A percentile compares a stretch with the other conserved stretches of the same genome.
These are phyloP conservation scores for Crotalus tigris DNA, from an alignment of 2,113 vertebrate species.

Conservation along the genomic window DNA sequence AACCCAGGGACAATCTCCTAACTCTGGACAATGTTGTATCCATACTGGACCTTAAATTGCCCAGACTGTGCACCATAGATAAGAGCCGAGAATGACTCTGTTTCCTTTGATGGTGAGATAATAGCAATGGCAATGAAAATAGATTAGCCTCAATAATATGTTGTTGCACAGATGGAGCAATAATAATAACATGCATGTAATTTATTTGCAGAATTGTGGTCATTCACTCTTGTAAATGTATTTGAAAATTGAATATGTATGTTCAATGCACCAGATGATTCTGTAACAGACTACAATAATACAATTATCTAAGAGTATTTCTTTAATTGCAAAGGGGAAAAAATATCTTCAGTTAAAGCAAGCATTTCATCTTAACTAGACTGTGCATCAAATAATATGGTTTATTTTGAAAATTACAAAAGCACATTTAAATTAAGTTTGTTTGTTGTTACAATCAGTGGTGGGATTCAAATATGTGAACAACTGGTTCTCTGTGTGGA, in stretches of 20 bases:
- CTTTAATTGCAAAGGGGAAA: background rate
- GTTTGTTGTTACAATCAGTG: background rate
- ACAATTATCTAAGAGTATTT: background rate
- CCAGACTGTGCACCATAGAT: background rate
- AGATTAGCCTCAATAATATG: background rate
- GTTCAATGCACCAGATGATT: background rate
- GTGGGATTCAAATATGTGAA: no score
- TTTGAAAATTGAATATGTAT: background rate
- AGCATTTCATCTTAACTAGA: background rate
- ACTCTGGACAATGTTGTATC: background rate
- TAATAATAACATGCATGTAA: background rate
- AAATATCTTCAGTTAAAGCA: background rate
- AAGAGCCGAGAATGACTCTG: background rate
- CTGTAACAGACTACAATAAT: background rate
- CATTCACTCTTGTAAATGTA: background rate
- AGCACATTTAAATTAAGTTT: background rate
- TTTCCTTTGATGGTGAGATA: background rate
- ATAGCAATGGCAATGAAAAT: background rate
- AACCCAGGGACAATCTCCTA: background rate
- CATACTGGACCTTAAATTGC: background rate
- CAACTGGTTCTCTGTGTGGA: no score
- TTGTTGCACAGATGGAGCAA: background rate
- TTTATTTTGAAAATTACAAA: background rate
- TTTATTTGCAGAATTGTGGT: constrained; percentile 1
- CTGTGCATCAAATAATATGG: background rate